Evolutionary conservation across 2,113 vertebrate species (phyloP), one percentile per base, ranked within the genome.

Genomic region (Callocephalon fimbriatum): DNA sequence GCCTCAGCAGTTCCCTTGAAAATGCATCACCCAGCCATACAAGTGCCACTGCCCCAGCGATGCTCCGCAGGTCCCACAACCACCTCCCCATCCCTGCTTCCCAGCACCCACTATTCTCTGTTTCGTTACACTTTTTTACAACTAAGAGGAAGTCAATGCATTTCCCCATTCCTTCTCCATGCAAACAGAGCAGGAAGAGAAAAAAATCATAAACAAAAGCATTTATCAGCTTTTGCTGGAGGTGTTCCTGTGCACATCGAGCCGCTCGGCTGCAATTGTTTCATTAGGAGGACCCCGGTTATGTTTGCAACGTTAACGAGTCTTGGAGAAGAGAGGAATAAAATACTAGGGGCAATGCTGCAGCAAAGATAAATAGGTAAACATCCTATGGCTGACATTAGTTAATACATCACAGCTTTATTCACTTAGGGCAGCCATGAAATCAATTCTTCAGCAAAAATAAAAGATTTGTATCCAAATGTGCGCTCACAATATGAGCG

Each of bases 171-270:
- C 62, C 23, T 65, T 15, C 32, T 78, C 56, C 37, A 48, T 0
- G 3, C 14, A 6, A 83, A 75, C 12, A 1, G 6, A 74, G 40
- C 0, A 0, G 23, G 59, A 72, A 59, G 25, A 38, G 62, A 66
- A 45, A 37, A 51, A 82, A 81, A 67, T 29, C 71, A 53, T 51
- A 65, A 90, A 85, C 35, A 62, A 74, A 82, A 65, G 83, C 74
- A 86, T 95, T 94, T 87, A 90, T 96, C 95, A 97, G 91, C 54
- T 67, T 71, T 86, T 75, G 94, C 91, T 89, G 87, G 91, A 97
- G 94, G 93, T 91, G 86, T 59, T 88, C 32, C 76, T 95, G 82
- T 92, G 88, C 95, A 84, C 81, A 90, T 66, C 8, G 78, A 96
- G 93, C 88, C 7, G n/a, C 1, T 19, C 13, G 40, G 75, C 91